These are phyloP conservation scores for Tetramorium bicarinatum DNA, from an alignment of 2,888 invertebrate genomes.

Conservation along the genomic window DNA sequence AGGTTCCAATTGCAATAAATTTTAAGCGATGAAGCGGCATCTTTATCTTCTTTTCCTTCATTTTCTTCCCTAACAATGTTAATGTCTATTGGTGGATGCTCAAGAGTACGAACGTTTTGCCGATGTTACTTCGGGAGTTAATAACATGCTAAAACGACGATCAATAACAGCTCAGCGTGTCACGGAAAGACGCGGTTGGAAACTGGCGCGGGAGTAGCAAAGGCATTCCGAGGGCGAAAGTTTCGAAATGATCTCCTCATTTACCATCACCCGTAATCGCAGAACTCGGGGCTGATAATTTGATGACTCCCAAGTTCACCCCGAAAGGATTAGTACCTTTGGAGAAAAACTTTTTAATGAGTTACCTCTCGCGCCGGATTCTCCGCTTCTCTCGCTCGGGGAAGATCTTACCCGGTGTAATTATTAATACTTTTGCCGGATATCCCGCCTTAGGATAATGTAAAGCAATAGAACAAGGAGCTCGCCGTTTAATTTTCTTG, in stretches of 20 bases:
- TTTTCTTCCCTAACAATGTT: not conserved
- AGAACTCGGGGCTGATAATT: constrained; percentile 63
- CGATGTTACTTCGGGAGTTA: constrained; percentile 48
- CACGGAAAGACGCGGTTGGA: constrained; percentile 1
- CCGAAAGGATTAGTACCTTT: constrained; percentile 60
- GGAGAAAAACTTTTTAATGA: constrained; percentile 70
- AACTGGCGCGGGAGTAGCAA: constrained; percentile 16
- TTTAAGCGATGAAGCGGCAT: not conserved
- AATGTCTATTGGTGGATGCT: not conserved
- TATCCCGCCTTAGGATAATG: constrained; percentile 46
- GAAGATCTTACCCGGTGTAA: constrained; percentile 51
- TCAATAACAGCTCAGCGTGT: constrained; percentile 52
- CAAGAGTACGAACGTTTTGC: not conserved
- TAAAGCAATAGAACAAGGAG: not conserved
- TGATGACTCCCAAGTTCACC: constrained; percentile 59
- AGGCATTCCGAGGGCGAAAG: constrained; percentile 46
- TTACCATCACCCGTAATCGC: constrained; percentile 56
- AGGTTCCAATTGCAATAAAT: not conserved
- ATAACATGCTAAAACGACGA: constrained; percentile 56
- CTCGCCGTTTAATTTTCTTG: constrained; percentile 49
- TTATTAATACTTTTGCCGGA: constrained; percentile 61
- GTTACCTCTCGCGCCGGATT: constrained; percentile 34
- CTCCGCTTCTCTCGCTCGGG: not conserved
- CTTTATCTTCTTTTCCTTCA: not conserved
- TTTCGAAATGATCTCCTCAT: constrained; percentile 64